Conservation (phyloP, 2,113 vertebrate species). For the Trinectes maculatus region DNA sequence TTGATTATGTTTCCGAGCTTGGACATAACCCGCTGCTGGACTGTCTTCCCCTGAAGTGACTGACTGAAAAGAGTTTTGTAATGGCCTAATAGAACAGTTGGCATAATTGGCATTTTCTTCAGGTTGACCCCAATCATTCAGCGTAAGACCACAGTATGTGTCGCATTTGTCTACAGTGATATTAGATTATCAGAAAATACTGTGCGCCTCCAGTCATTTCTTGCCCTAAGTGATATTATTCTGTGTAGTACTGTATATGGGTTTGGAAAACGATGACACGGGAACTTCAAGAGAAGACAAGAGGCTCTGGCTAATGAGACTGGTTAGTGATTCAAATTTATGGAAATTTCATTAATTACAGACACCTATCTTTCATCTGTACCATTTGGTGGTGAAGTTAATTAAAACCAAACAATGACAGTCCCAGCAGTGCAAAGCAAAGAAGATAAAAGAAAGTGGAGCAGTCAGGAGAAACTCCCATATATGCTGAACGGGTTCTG, state of each 20-base stretch:
- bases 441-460: conserved; percentile 93
- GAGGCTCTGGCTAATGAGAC: conserved; percentile 95
- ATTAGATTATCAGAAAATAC: conserved; percentile 83
- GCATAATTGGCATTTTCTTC: conserved; percentile 69
- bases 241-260: conserved; percentile 75
- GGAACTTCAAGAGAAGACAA: conserved; percentile 88
- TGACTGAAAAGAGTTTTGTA: conserved; percentile 76
- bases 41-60: conserved; percentile 66
- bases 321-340: conserved; percentile 99
- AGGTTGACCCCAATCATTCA: conserved; percentile 81
- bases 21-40: conserved; percentile 48
- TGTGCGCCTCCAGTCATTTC: conserved; percentile 80
- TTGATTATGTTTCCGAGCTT: conserved; percentile 72
- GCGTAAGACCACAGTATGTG: conserved; percentile 59
- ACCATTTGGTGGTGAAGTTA: conserved; percentile 96
- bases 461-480: conserved; percentile 89
- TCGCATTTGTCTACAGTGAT: conserved; percentile 73
- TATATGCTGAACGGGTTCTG: conserved; percentile 88
- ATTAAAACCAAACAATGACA: conserved; percentile 99
- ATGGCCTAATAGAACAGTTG: conserved; percentile 65
- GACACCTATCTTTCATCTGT: conserved; percentile 99
- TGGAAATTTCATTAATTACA: conserved; percentile 99
- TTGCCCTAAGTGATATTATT: conserved; percentile 66
- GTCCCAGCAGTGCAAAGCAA: conserved; percentile 85
- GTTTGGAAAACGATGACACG: conserved; percentile 87